Evolutionary conservation across 2,113 vertebrate genomes (phyloP).

Genomic region (Elephas maximus): DNA sequence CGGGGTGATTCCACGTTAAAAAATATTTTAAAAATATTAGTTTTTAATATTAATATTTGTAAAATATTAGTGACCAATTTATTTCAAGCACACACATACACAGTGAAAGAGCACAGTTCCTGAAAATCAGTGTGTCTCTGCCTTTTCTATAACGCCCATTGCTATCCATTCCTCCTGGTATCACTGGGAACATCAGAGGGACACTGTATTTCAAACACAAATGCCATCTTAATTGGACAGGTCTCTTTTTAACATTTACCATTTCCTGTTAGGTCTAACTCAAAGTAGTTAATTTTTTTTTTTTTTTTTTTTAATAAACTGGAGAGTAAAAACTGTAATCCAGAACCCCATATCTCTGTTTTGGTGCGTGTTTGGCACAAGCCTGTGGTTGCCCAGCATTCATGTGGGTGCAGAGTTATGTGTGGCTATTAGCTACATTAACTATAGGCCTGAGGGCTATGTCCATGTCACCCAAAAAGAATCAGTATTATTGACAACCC

Average conservation of each 20-base stretch:
- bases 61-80: background rate
- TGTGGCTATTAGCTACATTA: fast-evolving
- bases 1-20: background rate
- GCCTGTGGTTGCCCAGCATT: fast-evolving
- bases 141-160: background rate
- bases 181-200: constrained; percentile 46
- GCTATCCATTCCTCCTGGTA: background rate
- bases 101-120: background rate
- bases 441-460: background rate
- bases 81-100: background rate
- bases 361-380: background rate
- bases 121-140: constrained; percentile 41
- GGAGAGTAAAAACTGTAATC: background rate
- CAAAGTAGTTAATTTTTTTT: constrained; percentile 29
- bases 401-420: fast-evolving
- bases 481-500: background rate
- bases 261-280: constrained; percentile 41
- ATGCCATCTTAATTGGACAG: constrained; percentile 52
- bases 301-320: background rate
- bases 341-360: background rate
- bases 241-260: constrained; percentile 63
- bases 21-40: background rate
- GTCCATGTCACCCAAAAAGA: fast-evolving
- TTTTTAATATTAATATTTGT: too few relatives aligned
- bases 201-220: constrained; percentile 53